Evolutionary conservation across 2,888 invertebrate species (phyloP).

Genomic region (Ischnus inquisitorius): DNA sequence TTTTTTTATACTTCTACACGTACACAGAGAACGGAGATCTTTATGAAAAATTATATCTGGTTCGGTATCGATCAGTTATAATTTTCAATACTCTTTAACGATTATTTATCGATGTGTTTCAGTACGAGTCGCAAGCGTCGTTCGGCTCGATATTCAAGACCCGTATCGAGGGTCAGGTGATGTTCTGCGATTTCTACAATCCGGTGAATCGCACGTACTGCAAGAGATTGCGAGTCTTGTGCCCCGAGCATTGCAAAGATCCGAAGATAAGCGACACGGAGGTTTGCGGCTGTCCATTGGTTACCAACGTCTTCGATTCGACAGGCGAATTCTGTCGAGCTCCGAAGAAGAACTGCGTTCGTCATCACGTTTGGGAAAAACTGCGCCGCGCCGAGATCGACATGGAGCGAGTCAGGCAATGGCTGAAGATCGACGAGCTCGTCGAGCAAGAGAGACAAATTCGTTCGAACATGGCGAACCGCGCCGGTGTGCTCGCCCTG

Average conservation of each 20-base stretch:
- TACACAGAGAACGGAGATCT: too few relatives aligned
- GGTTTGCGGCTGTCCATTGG: conserved; percentile 96
- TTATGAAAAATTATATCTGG: too few relatives aligned
- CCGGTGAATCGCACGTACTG: conserved; percentile 96
- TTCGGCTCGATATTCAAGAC: conserved; percentile 98
- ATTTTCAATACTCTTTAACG: neutral
- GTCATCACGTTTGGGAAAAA: conserved; percentile 98
- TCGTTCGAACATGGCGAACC: conserved; percentile 90
- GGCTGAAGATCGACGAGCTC: conserved; percentile 97
- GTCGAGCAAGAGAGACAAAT: conserved; percentile 97
- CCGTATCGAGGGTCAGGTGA: conserved; percentile 96
- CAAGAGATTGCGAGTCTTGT: conserved; percentile 96
- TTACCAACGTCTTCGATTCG: conserved; percentile 93
- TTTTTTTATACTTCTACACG: neutral
- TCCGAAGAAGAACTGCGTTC: conserved; percentile 95
- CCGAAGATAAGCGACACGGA: conserved; percentile 94
- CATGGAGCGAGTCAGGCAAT: conserved; percentile 96
- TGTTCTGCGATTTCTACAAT: conserved; percentile 99
- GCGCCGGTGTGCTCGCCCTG: conserved; percentile 96
- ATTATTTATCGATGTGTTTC: conserved; percentile 74
- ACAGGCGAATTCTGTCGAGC: conserved; percentile 95
- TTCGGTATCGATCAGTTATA: neutral
- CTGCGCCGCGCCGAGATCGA: conserved; percentile 97
- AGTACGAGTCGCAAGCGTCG: conserved; percentile 98
- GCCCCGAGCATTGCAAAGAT: conserved; percentile 99